A percentile compares a stretch with the other conserved stretches of the same genome.
Evolutionary conservation across 2,888 invertebrate species (phyloP).

Genomic region (Papilio demoleus): DNA sequence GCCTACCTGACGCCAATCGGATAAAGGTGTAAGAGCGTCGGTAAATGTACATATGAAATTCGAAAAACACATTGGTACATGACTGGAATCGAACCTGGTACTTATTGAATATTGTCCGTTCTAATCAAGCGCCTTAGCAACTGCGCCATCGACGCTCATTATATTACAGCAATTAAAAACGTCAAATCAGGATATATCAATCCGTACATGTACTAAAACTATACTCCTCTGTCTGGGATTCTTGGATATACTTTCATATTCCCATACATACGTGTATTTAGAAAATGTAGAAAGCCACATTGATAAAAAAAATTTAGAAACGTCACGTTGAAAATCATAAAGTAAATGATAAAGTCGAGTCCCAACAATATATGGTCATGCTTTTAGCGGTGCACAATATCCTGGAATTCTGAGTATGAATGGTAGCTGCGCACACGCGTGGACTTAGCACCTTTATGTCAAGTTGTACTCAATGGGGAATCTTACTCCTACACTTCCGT

Average conservation of each 20-base stretch:
- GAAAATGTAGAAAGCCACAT: not conserved
- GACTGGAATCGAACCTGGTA: too few species aligned
- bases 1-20: too few species aligned
- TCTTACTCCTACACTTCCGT: constrained; percentile 64
- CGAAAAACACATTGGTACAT: too few species aligned
- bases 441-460: constrained; percentile 64
- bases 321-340: constrained; percentile 9
- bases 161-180: too few species aligned
- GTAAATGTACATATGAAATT: too few species aligned
- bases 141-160: too few species aligned
- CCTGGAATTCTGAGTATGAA: constrained; percentile 47
- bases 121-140: too few species aligned
- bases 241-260: not conserved
- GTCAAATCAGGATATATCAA: too few species aligned
- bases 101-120: too few species aligned
- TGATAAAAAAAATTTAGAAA: too few species aligned
- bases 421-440: constrained; percentile 54
- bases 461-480: constrained; percentile 41
- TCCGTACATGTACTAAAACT: too few species aligned
- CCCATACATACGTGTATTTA: not conserved
- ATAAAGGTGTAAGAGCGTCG: too few species aligned
- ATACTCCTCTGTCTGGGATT: not conserved
- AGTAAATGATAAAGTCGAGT: constrained; percentile 43
- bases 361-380: constrained; percentile 28
- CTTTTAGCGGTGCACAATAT: constrained; percentile 45